These are phyloP conservation scores for Pyrgilauda ruficollis DNA, from an alignment of 2,113 vertebrate species.

Conservation along the genomic window DNA sequence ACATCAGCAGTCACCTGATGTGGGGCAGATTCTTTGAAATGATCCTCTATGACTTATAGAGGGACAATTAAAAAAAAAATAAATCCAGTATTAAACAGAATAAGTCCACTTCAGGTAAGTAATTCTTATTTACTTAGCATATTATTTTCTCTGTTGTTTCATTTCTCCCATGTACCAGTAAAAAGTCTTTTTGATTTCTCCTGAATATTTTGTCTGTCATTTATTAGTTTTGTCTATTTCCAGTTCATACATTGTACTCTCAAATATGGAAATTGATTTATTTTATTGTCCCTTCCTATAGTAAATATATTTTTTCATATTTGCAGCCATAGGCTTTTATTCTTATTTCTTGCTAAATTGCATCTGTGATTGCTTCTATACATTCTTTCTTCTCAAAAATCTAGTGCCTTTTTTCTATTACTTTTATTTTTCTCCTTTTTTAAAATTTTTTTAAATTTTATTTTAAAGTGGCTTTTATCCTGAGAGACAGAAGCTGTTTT, in stretches of 20 bases:
- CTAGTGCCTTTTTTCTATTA: neutral
- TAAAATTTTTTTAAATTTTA: neutral
- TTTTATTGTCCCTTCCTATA: neutral
- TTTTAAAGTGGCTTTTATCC: neutral
- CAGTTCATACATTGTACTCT: neutral
- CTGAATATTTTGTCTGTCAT: neutral
- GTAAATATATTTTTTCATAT: neutral
- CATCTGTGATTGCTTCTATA: neutral
- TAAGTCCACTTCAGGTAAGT: neutral
- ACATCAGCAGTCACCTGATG: neutral
- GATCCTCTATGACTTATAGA: neutral
- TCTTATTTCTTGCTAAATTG: neutral
- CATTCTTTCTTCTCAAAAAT: neutral
- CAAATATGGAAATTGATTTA: neutral
- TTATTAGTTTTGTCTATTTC: neutral
- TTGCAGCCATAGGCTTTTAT: neutral
- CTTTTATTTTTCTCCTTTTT: neutral
- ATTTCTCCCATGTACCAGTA: neutral
- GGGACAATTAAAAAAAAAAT: neutral
- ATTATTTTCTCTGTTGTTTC: neutral
- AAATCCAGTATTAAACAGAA: neutral
- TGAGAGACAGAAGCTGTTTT: neutral
- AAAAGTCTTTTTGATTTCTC: neutral
- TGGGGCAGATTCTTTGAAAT: neutral
- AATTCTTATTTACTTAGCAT: neutral